Evolutionary conservation across 1,140 invertebrate genomes (phyloP), one percentile per base, ranked within the genome.

Genomic region (roundworm (Caenorhabditis elegans)): DNA sequence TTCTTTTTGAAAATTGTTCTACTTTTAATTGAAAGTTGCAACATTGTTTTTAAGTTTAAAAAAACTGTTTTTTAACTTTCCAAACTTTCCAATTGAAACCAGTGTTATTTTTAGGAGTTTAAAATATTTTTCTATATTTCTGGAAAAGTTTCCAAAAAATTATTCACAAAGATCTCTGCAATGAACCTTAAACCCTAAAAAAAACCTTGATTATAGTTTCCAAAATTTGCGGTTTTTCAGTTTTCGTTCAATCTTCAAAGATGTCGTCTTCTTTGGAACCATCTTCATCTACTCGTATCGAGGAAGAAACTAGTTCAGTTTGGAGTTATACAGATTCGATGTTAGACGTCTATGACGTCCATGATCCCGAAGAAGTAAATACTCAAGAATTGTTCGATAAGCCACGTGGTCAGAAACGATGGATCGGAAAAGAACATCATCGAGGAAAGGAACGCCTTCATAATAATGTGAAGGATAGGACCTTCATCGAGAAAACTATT

Each of bases 401-500:
- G 60, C 60, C 60, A 70, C 60, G 60, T 70, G 60, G 60, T 22
- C 19, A 70, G n/a, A 36, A 34, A 39, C 60, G 60, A 39, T 70
- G 60, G 31, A 31, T 39, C 13, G 60, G 60, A 70, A 70, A 39
- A 70, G 34, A 70, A 70, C 60, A 70, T 43, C 60, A 70, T 43
- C 31, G 60, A 70, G 60, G 60, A 39, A 70, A 70, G 60, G 60
- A 70, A 70, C 31, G 17, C n/a, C 34, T 70, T 70, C 34, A 70
- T n/a, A 70, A 70, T 22, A 8, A 31, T 39, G 60, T 70, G 60
- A 70, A 70, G 19, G 60, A 39, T n/a, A 39, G 60, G 60, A 70
- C 60, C 31, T 70, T 43, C 19, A 70, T 70, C n/a, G 34, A 70
- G 19, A 60, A 60, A 60, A 60, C 53, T 34, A 28, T 60, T 17